These are phyloP conservation scores for Dipus sagitta DNA, from an alignment of 2,797 vertebrate genomes.

Conservation along the genomic window DNA sequence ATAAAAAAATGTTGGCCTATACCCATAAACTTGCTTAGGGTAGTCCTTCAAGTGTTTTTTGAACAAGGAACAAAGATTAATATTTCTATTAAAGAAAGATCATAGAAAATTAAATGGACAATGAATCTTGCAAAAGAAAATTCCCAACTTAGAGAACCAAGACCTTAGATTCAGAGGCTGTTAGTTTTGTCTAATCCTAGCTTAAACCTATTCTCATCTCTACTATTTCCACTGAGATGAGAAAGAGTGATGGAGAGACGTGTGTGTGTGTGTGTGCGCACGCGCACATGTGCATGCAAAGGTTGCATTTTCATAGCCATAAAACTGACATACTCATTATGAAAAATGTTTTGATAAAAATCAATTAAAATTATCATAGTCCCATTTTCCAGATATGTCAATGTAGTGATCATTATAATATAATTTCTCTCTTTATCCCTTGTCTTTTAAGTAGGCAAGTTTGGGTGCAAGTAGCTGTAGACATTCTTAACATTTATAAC, in stretches of 20 bases:
- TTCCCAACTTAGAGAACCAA: background rate
- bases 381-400: background rate
- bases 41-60: background rate
- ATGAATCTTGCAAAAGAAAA: background rate
- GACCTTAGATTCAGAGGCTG: background rate
- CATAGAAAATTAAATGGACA: slow-evolving; percentile 23
- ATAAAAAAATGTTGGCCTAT: background rate
- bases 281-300: background rate
- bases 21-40: background rate
- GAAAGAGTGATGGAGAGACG: no score
- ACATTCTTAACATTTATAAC: background rate
- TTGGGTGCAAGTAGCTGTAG: background rate
- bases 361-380: background rate
- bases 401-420: background rate
- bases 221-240: no score
- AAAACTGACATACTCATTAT: background rate
- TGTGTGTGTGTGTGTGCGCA: background rate
- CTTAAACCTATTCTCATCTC: background rate
- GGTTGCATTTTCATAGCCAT: background rate
- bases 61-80: slow-evolving; percentile 11
- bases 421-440: background rate
- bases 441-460: background rate
- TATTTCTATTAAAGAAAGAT: slow-evolving; percentile 36
- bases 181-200: background rate
- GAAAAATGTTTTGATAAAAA: slow-evolving; percentile 25